Evolutionary conservation across 2,797 vertebrate genomes (phyloP).

Genomic region (Knipowitschia caucasica): DNA sequence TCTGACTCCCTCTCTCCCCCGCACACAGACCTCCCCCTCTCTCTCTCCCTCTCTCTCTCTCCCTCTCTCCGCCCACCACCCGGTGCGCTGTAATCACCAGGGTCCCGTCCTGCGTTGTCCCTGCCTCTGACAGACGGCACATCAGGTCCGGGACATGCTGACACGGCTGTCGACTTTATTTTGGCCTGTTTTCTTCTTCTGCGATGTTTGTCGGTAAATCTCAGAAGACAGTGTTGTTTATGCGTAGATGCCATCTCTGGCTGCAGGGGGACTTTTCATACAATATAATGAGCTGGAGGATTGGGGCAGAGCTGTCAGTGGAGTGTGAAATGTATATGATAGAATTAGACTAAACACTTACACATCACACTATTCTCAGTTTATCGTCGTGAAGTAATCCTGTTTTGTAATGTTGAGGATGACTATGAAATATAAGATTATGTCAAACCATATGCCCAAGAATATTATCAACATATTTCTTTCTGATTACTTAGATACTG

Average conservation of each 20-base stretch:
- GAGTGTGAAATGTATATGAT: conserved; percentile 7
- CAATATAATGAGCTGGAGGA: conserved; percentile 18
- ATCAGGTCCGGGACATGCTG: conserved; percentile 33
- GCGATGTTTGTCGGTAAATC: conserved; percentile 38
- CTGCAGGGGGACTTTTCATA: conserved; percentile 19
- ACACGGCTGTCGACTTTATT: conserved; percentile 29
- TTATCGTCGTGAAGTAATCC: too few species aligned
- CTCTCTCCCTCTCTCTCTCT: conserved; percentile 17
- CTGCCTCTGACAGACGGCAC: conserved; percentile 32
- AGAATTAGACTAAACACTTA: background rate
- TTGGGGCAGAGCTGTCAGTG: background rate
- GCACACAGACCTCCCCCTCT: conserved; percentile 4
- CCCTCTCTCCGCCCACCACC: conserved; percentile 1
- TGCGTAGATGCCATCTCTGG: conserved; percentile 15
- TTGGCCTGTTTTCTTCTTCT: conserved; percentile 32
- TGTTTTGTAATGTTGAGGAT: too few species aligned
- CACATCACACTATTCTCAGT: too few species aligned
- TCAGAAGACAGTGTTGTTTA: conserved; percentile 36
- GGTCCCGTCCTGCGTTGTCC: conserved; percentile 9
- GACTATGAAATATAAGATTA: too few species aligned
- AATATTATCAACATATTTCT: too few species aligned
- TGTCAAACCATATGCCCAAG: too few species aligned
- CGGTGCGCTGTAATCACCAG: conserved; percentile 43
- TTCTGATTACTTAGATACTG: too few species aligned
- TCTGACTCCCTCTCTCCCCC: conserved; percentile 1